Conservation (phyloP, 2,113 vertebrate genomes). For the Toxostoma redivivum region DNA sequence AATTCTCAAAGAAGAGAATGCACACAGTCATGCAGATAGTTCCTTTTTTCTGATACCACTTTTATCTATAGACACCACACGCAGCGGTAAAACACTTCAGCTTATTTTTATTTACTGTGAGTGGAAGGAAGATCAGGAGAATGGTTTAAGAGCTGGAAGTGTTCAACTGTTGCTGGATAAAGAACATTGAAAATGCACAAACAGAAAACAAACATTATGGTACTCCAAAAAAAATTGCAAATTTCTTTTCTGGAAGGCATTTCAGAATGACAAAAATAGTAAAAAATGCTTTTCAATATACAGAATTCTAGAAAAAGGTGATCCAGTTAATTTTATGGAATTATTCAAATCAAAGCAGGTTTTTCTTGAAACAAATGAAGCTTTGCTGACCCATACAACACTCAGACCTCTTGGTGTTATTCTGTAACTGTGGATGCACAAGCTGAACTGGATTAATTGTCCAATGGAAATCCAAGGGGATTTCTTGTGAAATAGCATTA, state of each 20-base stretch:
- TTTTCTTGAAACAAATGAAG: not conserved
- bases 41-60: not conserved
- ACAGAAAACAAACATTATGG: not conserved
- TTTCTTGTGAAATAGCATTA: not conserved
- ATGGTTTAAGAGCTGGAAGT: not conserved
- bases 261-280: not conserved
- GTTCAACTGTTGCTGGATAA: not conserved
- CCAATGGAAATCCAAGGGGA: not conserved
- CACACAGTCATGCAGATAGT: not conserved
- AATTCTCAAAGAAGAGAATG: not conserved
- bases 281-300: not conserved
- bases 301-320: not conserved
- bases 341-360: not conserved
- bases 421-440: not conserved
- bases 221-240: not conserved
- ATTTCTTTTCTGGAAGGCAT: not conserved
- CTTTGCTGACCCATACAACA: not conserved
- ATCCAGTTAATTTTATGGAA: not conserved
- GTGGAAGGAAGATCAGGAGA: not conserved
- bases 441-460: not conserved
- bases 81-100: not conserved
- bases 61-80: not conserved
- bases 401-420: not conserved
- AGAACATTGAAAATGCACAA: not conserved
- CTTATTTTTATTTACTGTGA: not conserved